Conservation (phyloP, 2,888 invertebrate species). For the Acleris literana region DNA sequence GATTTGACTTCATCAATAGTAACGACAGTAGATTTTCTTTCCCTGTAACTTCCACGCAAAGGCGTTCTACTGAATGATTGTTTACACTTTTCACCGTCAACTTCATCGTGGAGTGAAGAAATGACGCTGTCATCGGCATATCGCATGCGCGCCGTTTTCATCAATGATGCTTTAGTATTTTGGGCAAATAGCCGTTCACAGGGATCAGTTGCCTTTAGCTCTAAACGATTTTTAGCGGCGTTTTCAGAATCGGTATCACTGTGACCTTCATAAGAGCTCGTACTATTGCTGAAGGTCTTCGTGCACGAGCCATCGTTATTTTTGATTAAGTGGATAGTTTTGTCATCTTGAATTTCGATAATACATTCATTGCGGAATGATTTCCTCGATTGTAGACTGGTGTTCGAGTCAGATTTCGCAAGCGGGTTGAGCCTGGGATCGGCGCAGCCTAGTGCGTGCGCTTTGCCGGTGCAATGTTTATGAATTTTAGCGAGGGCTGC, state of each 20-base stretch:
- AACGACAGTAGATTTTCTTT: conserved; percentile 73
- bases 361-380: conserved; percentile 71
- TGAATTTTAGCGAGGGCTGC: conserved; percentile 85
- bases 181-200: conserved; percentile 82
- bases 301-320: conserved; percentile 62
- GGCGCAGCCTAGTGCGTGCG: conserved; percentile 88
- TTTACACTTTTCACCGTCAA: conserved; percentile 73
- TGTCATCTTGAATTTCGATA: conserved; percentile 74
- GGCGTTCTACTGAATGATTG: conserved; percentile 67
- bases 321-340: conserved; percentile 53
- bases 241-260: conserved; percentile 87
- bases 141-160: conserved; percentile 85
- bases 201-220: conserved; percentile 67
- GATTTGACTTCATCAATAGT: conserved; percentile 80
- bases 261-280: conserved; percentile 86
- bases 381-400: conserved; percentile 73
- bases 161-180: conserved; percentile 83
- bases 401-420: conserved; percentile 75
- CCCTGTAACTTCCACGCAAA: conserved; percentile 71
- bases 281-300: conserved; percentile 84
- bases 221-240: conserved; percentile 66
- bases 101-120: conserved; percentile 65
- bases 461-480: conserved; percentile 89
- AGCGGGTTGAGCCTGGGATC: conserved; percentile 78
- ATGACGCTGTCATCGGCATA: conserved; percentile 79